phyloP scores from a whole-genome alignment of 2,797 vertebrate genomes.

The Chrysolophus pictus region DNA sequence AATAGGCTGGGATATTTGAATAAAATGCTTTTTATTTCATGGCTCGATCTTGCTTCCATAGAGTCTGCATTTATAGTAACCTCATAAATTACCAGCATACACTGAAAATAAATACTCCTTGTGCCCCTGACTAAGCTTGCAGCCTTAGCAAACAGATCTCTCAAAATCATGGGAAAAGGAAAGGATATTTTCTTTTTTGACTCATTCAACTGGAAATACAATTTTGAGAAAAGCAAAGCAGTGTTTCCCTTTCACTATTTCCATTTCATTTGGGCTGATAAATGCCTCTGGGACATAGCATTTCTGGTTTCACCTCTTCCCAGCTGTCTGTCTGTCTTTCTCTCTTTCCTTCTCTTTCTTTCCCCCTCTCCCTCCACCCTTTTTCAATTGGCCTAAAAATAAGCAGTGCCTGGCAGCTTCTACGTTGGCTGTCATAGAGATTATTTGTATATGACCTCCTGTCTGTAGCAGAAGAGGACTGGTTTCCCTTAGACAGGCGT shows the following conservation, averaged over 20 bases:
- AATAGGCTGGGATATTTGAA: slow-evolving; percentile 62
- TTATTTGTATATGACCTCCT: background rate
- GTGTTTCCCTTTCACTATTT: slow-evolving; percentile 69
- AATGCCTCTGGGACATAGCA: slow-evolving; percentile 54
- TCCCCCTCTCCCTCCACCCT: background rate
- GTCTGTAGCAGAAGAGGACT: background rate
- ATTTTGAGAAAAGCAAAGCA: slow-evolving; percentile 74
- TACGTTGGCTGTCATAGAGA: background rate
- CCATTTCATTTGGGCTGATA: slow-evolving; percentile 69
- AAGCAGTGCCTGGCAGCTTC: background rate
- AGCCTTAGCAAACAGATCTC: slow-evolving; percentile 65
- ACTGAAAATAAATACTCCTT: slow-evolving; percentile 63
- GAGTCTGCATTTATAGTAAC: slow-evolving; percentile 57
- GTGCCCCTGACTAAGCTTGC: slow-evolving; percentile 44
- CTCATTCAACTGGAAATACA: slow-evolving; percentile 69
- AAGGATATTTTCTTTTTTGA: slow-evolving; percentile 58
- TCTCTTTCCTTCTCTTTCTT: background rate
- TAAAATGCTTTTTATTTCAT: slow-evolving; percentile 65
- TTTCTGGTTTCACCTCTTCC: slow-evolving; percentile 58
- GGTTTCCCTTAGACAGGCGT: background rate
- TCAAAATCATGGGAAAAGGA: slow-evolving; percentile 59
- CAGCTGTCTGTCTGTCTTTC: background rate
- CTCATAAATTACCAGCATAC: slow-evolving; percentile 58
- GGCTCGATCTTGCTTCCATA: slow-evolving; percentile 55
- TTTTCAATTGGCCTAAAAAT: background rate